These are phyloP conservation scores for Phalanger gymnotis DNA, from an alignment of 2,797 vertebrate genomes.

Conservation along the genomic window DNA sequence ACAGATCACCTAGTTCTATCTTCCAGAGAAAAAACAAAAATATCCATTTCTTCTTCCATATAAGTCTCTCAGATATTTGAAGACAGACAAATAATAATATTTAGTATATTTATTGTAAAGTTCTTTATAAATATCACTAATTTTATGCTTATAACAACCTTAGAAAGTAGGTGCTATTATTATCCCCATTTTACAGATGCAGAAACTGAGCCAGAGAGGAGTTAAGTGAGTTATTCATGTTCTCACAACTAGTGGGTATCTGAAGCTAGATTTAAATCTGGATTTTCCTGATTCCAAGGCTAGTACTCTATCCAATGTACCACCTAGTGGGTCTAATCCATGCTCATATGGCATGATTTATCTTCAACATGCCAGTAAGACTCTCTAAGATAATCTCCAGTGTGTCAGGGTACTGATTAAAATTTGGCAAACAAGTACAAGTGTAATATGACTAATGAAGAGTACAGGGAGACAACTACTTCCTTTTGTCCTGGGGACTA, in stretches of 20 bases:
- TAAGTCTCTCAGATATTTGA: neutral
- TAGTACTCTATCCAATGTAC: neutral
- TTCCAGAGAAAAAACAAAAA: neutral
- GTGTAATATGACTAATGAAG: neutral
- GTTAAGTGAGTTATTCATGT: neutral
- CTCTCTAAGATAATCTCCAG: neutral
- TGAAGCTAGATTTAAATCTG: neutral
- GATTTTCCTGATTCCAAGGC: neutral
- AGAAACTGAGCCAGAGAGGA: too few species aligned
- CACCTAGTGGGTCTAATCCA: neutral
- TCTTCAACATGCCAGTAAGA: neutral
- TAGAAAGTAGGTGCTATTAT: neutral
- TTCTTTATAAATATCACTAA: neutral
- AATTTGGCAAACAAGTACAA: neutral
- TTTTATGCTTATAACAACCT: neutral
- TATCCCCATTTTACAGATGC: neutral
- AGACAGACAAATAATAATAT: neutral
- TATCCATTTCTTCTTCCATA: constrained; percentile 48
- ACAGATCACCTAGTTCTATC: neutral
- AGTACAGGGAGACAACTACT: neutral
- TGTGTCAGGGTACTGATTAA: neutral
- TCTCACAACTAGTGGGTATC: neutral
- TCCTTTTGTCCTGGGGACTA: neutral
- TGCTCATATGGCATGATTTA: neutral
- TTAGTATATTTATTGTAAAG: neutral